Percentiles rank a stretch among this genome's conserved stretches.
Conservation (phyloP, 2,113 vertebrate genomes). For the Herpailurus yagouaroundi region DNA sequence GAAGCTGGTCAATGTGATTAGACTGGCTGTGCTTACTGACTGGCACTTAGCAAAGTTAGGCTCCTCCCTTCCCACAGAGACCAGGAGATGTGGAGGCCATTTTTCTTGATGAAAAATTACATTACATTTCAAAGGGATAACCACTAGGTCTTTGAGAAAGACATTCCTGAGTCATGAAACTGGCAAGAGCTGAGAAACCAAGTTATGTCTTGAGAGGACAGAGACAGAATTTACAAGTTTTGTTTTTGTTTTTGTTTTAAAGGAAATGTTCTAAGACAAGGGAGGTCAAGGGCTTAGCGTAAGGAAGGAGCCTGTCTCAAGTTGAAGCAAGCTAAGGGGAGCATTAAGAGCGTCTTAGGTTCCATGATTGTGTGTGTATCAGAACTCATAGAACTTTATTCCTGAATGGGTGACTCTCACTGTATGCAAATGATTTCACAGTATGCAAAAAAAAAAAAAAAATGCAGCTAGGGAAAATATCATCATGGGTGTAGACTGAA, state of each 20-base stretch:
- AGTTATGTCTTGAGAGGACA: not conserved
- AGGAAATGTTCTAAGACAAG: not conserved
- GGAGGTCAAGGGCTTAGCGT: not conserved
- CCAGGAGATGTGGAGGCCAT: not conserved
- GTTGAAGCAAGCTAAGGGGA: not conserved
- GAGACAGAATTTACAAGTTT: not conserved
- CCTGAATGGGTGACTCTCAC: not conserved
- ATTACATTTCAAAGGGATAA: not conserved
- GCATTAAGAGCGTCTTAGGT: not conserved
- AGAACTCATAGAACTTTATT: not conserved
- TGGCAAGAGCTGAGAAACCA: not conserved
- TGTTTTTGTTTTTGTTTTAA: not conserved
- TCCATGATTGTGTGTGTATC: not conserved
- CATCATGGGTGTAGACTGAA: not conserved
- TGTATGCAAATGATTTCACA: slow-evolving; percentile 9
- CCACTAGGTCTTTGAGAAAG: not conserved
- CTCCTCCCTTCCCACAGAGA: not conserved
- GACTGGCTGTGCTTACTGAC: not conserved
- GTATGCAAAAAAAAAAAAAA: not conserved
- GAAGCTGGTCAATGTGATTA: not conserved
- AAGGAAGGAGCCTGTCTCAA: not conserved
- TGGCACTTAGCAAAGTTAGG: not conserved
- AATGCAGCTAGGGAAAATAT: slow-evolving; percentile 2
- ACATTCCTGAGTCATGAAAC: not conserved
- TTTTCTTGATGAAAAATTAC: not conserved